Base-by-base conservation (phyloP, 2,888 invertebrate genomes). In the Habroteleia sp. region DNA sequence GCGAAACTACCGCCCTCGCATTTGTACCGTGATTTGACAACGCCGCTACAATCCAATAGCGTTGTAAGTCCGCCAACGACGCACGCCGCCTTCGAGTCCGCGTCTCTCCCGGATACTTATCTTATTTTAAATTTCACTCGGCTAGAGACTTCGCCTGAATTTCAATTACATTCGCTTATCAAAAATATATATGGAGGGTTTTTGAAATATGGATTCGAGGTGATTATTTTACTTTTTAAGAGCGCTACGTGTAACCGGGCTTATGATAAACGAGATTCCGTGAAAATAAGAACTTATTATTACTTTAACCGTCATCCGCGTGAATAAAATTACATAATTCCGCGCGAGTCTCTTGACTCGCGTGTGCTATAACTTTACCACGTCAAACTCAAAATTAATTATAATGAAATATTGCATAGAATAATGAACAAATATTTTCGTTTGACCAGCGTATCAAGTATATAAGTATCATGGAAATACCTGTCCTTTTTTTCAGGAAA, bases 111-210 rank as follows among this genome's bases (percentile, higher is more conserved):
- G 27, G 50, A 29, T 69, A 60, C 69, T 69, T 69, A 69, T 69
- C 69, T 58, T 58, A 69, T 69, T 60, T 69, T 29, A 60, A 60
- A 60, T 50, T 69, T 60, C 60, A 42, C 44, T 58, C 60, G 27
- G 27, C 35, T 37, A 8, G 29, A 58, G 35, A 60, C 52, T 33
- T 27, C 29, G 11, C 27, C 17, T 50, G 68, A 48, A 68, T 58
- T 58, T 58, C 58, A 58, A 58, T 68, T 66, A 54, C 44, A 37
- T 41, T 46, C 8, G 44, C 56, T 66, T 66, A 66, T 66, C 66
- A 66, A 56, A 66, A 48, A 56, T 66, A 56, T 56, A 48, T 56
- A 13, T 46, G 7, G 5, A n/a, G 42, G 42, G 17, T 44, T 44
- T 65, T 54, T 66, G 54, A 66, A 66, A 54, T 66, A 66, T 54